A percentile compares a stretch with the other conserved stretches of the same genome.
phyloP scores from a whole-genome alignment of 2,888 invertebrate species.

The Nomada ruficornis region DNA sequence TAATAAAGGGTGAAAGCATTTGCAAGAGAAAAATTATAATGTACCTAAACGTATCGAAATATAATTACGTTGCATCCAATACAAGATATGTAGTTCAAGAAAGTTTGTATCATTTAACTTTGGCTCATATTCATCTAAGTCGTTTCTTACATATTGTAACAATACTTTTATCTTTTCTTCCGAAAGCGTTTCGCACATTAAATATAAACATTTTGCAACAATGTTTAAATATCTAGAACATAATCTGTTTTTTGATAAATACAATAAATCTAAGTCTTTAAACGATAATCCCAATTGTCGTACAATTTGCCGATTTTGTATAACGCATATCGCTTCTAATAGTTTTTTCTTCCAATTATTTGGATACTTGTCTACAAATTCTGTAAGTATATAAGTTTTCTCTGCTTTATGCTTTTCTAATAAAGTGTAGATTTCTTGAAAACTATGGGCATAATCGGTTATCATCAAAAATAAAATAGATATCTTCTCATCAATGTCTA shows the following conservation, averaged over 20 bases:
- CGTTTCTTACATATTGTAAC: conserved; percentile 50
- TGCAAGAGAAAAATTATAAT: neutral
- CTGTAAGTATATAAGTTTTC: conserved; percentile 69
- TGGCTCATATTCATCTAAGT: conserved; percentile 38
- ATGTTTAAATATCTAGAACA: conserved; percentile 56
- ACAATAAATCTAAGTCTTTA: conserved; percentile 33
- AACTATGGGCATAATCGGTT: conserved; percentile 70
- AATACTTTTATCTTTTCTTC: conserved; percentile 34
- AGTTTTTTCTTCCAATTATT: conserved; percentile 84
- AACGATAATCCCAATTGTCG: conserved; percentile 80
- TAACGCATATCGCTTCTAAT: conserved; percentile 85
- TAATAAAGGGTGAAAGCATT: neutral
- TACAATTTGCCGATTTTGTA: conserved; percentile 83
- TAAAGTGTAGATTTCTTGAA: conserved; percentile 67
- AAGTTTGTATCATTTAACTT: conserved; percentile 48
- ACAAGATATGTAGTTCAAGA: conserved; percentile 73
- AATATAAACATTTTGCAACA: conserved; percentile 70
- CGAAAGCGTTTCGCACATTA: conserved; percentile 69
- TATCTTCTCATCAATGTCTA: conserved; percentile 85
- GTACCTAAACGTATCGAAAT: conserved; percentile 68
- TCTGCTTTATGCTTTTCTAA: conserved; percentile 50
- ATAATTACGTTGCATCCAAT: conserved; percentile 69
- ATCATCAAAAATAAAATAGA: conserved; percentile 81
- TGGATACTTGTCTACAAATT: conserved; percentile 75
- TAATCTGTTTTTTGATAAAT: conserved; percentile 21